Evolutionary conservation across 2,888 invertebrate species (phyloP), one percentile per base, ranked within the genome.

Genomic region (Tyria jacobaeae): DNA sequence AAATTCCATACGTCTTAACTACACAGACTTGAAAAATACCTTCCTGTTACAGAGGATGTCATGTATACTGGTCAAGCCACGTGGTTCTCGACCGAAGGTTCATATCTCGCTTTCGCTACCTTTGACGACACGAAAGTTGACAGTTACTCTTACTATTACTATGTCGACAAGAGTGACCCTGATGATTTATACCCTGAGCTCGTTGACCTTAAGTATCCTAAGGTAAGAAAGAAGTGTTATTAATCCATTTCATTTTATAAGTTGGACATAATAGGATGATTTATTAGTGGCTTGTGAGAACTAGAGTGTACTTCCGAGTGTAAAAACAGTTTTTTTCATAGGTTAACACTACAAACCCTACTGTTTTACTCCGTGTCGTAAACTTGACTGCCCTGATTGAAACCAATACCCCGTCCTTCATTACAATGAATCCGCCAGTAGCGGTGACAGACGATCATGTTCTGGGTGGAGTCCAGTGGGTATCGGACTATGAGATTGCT

Each of bases 81-180:
- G n/a, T 98, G 98, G 98, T 96, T 97, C 94, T 97, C 97, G 0
- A 95, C 96, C 0, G 95, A 95, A 68, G 97, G 97, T 1, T 90
- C 88, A 0, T 94, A 95, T 68, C 82, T 98, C 41, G 96, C 96
- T 0, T 97, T 96, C 68, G 96, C 96, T 1, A 94, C 95, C 34
- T 97, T 96, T 82, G 91, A 97, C 81, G 97, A 97, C 78, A 95
- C 95, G 0, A 75, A 91, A 0, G 97, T 97, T 0, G 92, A 94
- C 58, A 95, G 95, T 14, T 96, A 96, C 73, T 94, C 94, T 4
- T 97, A 96, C 78, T 94, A 95, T 71, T 89, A 96, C 53, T 97
- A 96, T 78, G 96, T 95, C 0, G 92, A 95, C 10, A 95, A 95
- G 14, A 91, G 94, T 0, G 89, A 93, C 64, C 82, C 92, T 1